A percentile compares a stretch with the other conserved stretches of the same genome.
phyloP scores from a whole-genome alignment of 1,140 invertebrate species.

The Sipha flava region DNA sequence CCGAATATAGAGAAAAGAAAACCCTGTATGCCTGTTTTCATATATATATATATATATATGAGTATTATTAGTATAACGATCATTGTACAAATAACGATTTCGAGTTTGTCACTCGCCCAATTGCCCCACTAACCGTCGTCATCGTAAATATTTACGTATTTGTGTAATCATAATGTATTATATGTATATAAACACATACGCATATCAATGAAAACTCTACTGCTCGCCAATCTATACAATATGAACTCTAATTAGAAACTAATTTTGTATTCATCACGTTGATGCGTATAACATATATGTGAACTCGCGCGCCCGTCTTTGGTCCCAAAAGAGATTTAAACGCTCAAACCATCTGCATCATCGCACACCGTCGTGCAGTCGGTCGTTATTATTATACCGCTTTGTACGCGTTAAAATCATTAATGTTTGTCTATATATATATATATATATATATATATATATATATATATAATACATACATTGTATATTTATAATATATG shows the following conservation, averaged over 20 bases:
- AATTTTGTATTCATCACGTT: conserved; percentile 14
- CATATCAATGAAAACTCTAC: not conserved
- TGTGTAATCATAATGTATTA: not conserved
- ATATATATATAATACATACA: not conserved
- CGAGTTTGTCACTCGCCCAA: not conserved
- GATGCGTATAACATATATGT: not conserved
- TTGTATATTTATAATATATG: not conserved
- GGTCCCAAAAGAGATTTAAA: conserved; percentile 10
- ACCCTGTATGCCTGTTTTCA: not conserved
- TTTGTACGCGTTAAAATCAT: not conserved
- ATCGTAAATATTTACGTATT: not conserved
- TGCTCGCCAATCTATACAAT: conserved; percentile 1
- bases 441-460: not conserved
- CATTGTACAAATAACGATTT: not conserved
- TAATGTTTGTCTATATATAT: not conserved
- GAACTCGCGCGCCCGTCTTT: not conserved
- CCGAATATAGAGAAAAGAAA: not conserved
- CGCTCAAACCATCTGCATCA: not conserved
- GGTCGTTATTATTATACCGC: not conserved
- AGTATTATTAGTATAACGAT: not conserved
- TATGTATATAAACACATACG: not conserved
- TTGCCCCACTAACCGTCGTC: conserved; percentile 3
- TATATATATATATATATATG: not conserved
- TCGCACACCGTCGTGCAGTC: not conserved
- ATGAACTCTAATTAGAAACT: not conserved